Evolutionary conservation across 2,113 vertebrate genomes (phyloP).

Genomic region (Pithys albifrons): DNA sequence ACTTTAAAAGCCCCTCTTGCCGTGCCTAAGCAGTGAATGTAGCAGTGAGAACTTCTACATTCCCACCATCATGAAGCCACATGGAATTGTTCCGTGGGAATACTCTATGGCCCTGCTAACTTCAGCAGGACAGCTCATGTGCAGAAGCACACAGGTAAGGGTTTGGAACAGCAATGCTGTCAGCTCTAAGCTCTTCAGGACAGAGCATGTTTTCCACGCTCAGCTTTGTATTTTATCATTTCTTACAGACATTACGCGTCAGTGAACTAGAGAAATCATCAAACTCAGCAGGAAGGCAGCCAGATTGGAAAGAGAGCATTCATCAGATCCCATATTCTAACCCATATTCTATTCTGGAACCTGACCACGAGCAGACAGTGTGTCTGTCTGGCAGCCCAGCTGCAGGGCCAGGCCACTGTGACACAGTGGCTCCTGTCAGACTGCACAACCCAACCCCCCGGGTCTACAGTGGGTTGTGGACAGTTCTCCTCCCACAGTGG

Average conservation of each 20-base stretch:
- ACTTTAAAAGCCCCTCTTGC: neutral
- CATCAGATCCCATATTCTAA: fast-evolving
- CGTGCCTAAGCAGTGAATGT: neutral
- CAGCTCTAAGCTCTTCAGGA: neutral
- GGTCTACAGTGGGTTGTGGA: fast-evolving
- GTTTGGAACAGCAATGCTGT: neutral
- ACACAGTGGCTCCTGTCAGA: fast-evolving
- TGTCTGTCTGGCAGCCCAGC: neutral
- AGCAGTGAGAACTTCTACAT: fast-evolving
- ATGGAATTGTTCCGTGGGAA: fast-evolving
- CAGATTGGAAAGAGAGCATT: neutral
- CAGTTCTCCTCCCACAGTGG: fast-evolving
- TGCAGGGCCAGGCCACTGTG: neutral
- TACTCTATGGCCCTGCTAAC: neutral
- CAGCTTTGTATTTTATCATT: neutral
- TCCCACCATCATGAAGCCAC: fast-evolving
- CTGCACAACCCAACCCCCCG: fast-evolving
- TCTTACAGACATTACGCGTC: neutral
- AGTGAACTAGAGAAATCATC: neutral
- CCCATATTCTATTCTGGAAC: neutral
- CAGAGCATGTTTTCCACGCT: neutral
- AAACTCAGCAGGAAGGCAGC: neutral
- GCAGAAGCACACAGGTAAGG: fast-evolving
- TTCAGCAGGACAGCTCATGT: neutral
- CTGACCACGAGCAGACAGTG: neutral